Evolutionary conservation across 2,797 vertebrate species (phyloP).

Genomic region (Anguilla pacifica): DNA sequence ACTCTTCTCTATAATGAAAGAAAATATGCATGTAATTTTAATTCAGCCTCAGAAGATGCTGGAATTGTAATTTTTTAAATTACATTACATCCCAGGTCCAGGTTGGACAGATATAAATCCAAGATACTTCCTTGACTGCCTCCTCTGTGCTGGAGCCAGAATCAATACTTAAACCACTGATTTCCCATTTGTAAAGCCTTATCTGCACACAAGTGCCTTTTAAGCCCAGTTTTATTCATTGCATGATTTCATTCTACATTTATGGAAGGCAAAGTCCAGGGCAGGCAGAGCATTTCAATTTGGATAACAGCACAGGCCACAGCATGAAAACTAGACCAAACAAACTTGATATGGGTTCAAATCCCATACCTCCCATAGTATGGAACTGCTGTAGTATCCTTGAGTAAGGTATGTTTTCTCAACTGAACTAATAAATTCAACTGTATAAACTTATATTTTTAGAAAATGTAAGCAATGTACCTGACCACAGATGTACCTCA

Average conservation of each 20-base stretch:
- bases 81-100: constrained; percentile 21
- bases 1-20: constrained; percentile 24
- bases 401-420: background rate
- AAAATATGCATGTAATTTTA: constrained; percentile 30
- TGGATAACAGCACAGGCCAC: background rate
- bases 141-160: background rate
- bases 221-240: background rate
- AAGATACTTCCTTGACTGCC: background rate
- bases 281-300: background rate
- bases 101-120: background rate
- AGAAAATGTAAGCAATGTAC: background rate
- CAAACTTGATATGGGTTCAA: background rate
- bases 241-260: background rate
- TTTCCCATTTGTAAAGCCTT: background rate
- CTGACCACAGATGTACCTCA: background rate
- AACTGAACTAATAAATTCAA: background rate
- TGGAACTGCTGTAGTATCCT: background rate
- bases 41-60: constrained; percentile 11
- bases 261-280: background rate
- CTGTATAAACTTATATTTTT: background rate
- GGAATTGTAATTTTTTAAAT: constrained; percentile 22
- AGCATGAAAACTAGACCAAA: background rate
- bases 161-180: constrained; percentile 12
- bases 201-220: background rate
- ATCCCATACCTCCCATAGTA: background rate